Base-by-base conservation (phyloP, 2,888 invertebrate species). In the Caenorhabditis auriculariae region DNA sequence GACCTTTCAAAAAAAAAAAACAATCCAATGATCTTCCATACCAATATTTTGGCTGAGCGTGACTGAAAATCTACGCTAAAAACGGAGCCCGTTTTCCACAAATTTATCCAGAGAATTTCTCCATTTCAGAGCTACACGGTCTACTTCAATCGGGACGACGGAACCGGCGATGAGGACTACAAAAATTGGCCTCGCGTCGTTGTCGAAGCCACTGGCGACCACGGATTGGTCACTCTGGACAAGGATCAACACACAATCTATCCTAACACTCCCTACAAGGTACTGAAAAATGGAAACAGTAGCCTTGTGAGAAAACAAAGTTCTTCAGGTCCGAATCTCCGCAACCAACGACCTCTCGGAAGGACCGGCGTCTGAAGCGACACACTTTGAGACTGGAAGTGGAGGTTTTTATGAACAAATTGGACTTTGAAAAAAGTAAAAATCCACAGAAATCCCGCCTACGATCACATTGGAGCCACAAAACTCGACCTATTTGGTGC, bases 261-360 rank as follows among this genome's bases (percentile, higher is more conserved):
- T 15, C 74, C 76, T 4, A 74, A 76, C 48, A 76, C 74, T 15
- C 60, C 70, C 15, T 74, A 74, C 51, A 71, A 72, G 60, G 56
- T 60, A n/a, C n/a, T n/a, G n/a, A n/a, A n/a, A n/a, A n/a, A n/a
- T n/a, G n/a, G n/a, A n/a, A n/a, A n/a, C n/a, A n/a, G n/a, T n/a
- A n/a, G n/a, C n/a, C n/a, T n/a, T n/a, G n/a, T n/a, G n/a, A n/a
- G n/a, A n/a, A n/a, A n/a, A n/a, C n/a, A n/a, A n/a, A n/a, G n/a
- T n/a, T 15, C 66, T 65, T 35, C 44, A 64, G 49, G 52, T 75
- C 12, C 57, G 75, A 4, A 60, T 80, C 32, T 70, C 78, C 6
- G 76, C 80, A 0, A 78, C 74, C n/a, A 80, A 80, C 39, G 80
- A 80, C 55, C 66, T 75, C 29, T 74, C 72, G 3, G 80, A 80